These are phyloP conservation scores for Chrysodeixis includens DNA, from an alignment of 2,888 invertebrate species.

Conservation along the genomic window DNA sequence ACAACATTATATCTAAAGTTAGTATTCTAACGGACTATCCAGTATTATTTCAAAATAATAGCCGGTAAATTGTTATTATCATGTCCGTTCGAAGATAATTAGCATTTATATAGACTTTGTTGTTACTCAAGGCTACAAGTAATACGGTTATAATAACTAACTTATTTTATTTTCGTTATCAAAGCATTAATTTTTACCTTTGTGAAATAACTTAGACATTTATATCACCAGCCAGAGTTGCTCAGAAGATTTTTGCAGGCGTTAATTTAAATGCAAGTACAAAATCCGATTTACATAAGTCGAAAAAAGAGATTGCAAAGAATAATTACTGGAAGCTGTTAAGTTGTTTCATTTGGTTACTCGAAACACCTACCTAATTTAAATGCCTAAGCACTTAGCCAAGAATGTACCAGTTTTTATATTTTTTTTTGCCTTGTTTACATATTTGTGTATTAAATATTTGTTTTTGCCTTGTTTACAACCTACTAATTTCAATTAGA, in stretches of 20 bases:
- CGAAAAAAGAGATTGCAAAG: not conserved
- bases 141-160: not conserved
- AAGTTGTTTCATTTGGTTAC: no score
- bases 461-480: no score
- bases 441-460: no score
- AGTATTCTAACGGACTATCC: constrained; percentile 24
- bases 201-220: not conserved
- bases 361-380: no score
- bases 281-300: not conserved
- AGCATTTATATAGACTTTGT: constrained; percentile 11
- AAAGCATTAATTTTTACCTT: not conserved
- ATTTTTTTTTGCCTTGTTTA: no score
- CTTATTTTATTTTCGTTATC: not conserved
- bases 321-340: not conserved
- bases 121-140: not conserved
- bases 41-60: constrained; percentile 29
- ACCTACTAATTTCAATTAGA: no score
- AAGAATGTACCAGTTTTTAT: no score
- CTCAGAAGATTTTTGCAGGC: constrained; percentile 3
- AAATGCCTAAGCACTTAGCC: no score
- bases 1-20: constrained; percentile 15
- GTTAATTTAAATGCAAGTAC: not conserved
- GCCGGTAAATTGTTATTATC: constrained; percentile 24
- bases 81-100: constrained; percentile 24
- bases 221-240: not conserved